Conservation (phyloP, 2,113 vertebrate species). For the Columba janthina region DNA sequence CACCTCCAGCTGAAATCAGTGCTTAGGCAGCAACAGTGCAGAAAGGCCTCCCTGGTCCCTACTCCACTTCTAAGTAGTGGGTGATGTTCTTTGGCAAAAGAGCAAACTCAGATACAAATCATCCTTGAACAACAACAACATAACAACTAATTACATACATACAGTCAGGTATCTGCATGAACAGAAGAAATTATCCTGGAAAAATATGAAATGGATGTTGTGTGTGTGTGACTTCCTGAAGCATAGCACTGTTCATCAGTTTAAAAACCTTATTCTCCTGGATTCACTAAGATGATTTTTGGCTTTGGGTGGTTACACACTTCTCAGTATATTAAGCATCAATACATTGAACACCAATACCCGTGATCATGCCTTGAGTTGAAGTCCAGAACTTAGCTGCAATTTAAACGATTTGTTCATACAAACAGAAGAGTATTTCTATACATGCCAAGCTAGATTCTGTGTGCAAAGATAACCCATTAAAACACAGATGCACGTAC, state of each 20-base stretch:
- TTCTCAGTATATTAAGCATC: background rate
- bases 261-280: background rate
- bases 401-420: background rate
- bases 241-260: background rate
- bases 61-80: background rate
- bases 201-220: background rate
- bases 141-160: fast-evolving
- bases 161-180: background rate
- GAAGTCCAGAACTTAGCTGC: background rate
- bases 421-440: background rate
- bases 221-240: background rate
- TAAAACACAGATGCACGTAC: background rate
- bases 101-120: background rate
- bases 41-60: background rate
- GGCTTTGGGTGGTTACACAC: background rate
- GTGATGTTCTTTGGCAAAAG: background rate
- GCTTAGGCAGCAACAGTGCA: background rate
- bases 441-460: fast-evolving
- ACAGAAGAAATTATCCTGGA: background rate
- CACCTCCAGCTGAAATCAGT: background rate
- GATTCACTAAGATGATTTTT: background rate
- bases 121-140: background rate
- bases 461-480: background rate
- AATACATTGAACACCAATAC: background rate
- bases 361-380: background rate